Conservation (phyloP, 2,113 vertebrate genomes). For the Planiliza haematocheilus region DNA sequence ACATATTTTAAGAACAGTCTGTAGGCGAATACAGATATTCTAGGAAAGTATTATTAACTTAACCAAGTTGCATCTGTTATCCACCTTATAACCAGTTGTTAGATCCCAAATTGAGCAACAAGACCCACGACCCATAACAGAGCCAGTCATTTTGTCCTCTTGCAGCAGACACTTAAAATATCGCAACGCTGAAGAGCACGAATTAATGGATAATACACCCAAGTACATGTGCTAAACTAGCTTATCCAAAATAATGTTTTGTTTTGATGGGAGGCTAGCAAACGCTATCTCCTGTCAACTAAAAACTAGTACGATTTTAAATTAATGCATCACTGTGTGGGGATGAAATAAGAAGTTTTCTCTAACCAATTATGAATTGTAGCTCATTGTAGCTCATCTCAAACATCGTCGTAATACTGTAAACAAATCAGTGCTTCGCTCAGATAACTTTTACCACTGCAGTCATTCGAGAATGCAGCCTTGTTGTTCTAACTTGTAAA, state of each 20-base stretch:
- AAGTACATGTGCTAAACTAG: background rate
- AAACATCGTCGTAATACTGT: background rate
- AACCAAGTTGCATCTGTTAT: too few relatives aligned
- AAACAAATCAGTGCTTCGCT: constrained; percentile 49
- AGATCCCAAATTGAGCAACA: background rate
- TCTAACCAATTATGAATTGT: background rate
- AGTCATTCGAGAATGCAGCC: background rate
- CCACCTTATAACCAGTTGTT: too few relatives aligned
- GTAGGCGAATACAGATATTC: background rate
- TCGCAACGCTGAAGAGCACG: too few relatives aligned
- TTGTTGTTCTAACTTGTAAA: background rate
- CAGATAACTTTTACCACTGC: too few relatives aligned
- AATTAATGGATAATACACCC: too few relatives aligned
- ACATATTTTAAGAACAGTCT: background rate
- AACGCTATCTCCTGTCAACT: background rate
- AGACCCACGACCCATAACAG: background rate
- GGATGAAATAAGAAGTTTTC: too few relatives aligned
- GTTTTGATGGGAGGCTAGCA: background rate
- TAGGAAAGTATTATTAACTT: too few relatives aligned
- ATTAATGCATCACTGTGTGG: too few relatives aligned
- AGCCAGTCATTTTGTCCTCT: background rate
- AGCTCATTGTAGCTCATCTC: background rate
- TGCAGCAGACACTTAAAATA: too few relatives aligned
- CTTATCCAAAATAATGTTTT: background rate
- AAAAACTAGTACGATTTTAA: background rate